Conservation (phyloP, 2,888 invertebrate species). For the Synergus itoensis region DNA sequence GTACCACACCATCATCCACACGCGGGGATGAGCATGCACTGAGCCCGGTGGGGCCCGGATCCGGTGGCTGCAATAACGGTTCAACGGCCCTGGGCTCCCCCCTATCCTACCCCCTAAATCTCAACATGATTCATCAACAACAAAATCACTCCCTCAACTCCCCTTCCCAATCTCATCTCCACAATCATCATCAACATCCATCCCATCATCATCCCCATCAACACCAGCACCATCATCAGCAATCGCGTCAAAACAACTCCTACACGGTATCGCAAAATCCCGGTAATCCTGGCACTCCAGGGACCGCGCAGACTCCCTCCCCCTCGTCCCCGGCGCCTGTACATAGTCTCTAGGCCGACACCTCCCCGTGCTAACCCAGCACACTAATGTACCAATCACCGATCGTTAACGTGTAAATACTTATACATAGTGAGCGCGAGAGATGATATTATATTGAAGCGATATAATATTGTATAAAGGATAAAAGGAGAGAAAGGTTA, state of each 20-base stretch:
- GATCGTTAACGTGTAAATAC: constrained; percentile 62
- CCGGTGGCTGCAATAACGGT: constrained; percentile 74
- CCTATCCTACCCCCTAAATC: constrained; percentile 76
- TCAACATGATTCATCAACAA: constrained; percentile 72
- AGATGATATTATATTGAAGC: constrained; percentile 50
- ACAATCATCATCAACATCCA: constrained; percentile 64
- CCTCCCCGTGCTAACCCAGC: constrained; percentile 60
- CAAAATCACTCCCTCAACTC: constrained; percentile 65
- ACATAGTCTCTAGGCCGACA: constrained; percentile 75
- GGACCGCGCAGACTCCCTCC: constrained; percentile 74
- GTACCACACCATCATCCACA: constrained; percentile 77
- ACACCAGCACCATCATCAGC: constrained; percentile 62
- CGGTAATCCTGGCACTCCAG: constrained; percentile 68
- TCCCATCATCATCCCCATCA: constrained; percentile 64
- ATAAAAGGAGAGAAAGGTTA: constrained; percentile 47
- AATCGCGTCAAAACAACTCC: constrained; percentile 70
- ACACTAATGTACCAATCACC: constrained; percentile 55
- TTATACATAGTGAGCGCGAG: constrained; percentile 60
- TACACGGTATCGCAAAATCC: constrained; percentile 71
- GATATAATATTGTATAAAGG: constrained; percentile 56
- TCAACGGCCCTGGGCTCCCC: constrained; percentile 77
- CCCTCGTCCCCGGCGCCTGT: constrained; percentile 77
- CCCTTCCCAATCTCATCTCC: constrained; percentile 55
- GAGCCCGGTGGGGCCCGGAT: constrained; percentile 87
- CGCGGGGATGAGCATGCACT: constrained; percentile 83